Percentiles rank a stretch among this genome's conserved stretches.
phyloP scores from a whole-genome alignment of 2,888 invertebrate genomes.

The Sesia bembeciformis region DNA sequence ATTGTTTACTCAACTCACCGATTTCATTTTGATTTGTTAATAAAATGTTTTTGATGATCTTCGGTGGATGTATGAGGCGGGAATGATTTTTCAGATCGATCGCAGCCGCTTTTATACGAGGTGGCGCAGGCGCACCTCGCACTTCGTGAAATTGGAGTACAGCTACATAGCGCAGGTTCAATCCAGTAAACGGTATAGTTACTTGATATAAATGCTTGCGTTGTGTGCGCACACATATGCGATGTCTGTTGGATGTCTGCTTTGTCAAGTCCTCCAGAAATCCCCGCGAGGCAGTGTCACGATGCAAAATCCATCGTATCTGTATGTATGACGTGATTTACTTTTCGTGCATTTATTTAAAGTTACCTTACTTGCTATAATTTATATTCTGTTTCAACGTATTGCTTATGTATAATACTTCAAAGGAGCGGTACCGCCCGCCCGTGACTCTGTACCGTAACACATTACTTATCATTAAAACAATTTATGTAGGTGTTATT shows the following conservation, averaged over 20 bases:
- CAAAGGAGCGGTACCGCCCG: not conserved
- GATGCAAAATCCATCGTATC: too few relatives aligned
- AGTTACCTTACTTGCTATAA: too few relatives aligned
- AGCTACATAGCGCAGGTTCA: conserved; percentile 16
- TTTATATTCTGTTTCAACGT: too few relatives aligned
- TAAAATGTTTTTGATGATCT: conserved; percentile 37
- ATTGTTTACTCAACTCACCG: conserved; percentile 46
- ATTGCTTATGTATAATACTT: too few relatives aligned
- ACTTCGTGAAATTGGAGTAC: conserved; percentile 64
- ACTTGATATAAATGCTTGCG: not conserved
- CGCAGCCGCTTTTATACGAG: conserved; percentile 57
- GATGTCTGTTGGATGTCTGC: not conserved
- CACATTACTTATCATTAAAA: not conserved
- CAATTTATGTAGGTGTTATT: not conserved
- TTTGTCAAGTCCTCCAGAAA: too few relatives aligned
- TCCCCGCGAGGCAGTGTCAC: too few relatives aligned
- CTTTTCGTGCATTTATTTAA: too few relatives aligned
- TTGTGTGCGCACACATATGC: conserved; percentile 19
- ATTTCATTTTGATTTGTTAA: conserved; percentile 47
- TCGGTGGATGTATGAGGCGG: conserved; percentile 54
- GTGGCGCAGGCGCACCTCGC: conserved; percentile 39
- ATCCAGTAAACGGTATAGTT: not conserved
- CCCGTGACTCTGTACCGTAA: not conserved
- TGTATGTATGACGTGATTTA: too few relatives aligned
- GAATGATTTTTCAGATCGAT: conserved; percentile 69